These are phyloP conservation scores for Plutella xylostella DNA, from an alignment of 2,888 invertebrate genomes.

Conservation along the genomic window DNA sequence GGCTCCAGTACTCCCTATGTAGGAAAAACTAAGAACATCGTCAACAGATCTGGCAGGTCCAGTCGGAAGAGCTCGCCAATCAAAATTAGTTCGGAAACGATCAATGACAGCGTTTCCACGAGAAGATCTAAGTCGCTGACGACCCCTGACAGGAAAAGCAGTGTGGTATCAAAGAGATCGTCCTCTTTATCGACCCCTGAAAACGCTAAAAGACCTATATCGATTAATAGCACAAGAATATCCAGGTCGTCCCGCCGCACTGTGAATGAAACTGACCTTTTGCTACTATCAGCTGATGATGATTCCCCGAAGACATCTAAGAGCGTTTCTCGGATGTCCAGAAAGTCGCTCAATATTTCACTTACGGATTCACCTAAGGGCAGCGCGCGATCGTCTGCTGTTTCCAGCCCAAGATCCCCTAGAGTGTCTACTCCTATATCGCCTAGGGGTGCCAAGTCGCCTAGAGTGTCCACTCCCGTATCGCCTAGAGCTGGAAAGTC, in stretches of 20 bases:
- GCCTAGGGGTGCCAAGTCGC: neutral
- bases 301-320: slow-evolving; percentile 29
- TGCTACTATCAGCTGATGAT: slow-evolving; percentile 19
- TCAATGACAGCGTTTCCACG: slow-evolving; percentile 15
- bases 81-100: neutral
- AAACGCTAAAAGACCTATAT: slow-evolving; percentile 26
- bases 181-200: slow-evolving; percentile 14
- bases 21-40: slow-evolving; percentile 12
- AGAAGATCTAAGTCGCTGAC: slow-evolving; percentile 29
- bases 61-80: neutral
- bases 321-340: slow-evolving; percentile 12
- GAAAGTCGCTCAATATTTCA: neutral
- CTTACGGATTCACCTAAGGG: neutral
- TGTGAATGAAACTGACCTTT: slow-evolving; percentile 37
- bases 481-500: neutral
- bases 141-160: slow-evolving; percentile 23
- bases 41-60: neutral
- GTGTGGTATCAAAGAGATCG: neutral
- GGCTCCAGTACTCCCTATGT: slow-evolving; percentile 42
- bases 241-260: slow-evolving; percentile 32
- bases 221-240: slow-evolving; percentile 30
- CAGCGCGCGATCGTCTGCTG: neutral
- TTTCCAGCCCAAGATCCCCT: neutral
- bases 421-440: neutral
- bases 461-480: neutral